Percentiles rank a stretch among this genome's conserved stretches.
Conservation (phyloP, 2,797 vertebrate genomes). For the Arrhamphus sclerolepis region DNA sequence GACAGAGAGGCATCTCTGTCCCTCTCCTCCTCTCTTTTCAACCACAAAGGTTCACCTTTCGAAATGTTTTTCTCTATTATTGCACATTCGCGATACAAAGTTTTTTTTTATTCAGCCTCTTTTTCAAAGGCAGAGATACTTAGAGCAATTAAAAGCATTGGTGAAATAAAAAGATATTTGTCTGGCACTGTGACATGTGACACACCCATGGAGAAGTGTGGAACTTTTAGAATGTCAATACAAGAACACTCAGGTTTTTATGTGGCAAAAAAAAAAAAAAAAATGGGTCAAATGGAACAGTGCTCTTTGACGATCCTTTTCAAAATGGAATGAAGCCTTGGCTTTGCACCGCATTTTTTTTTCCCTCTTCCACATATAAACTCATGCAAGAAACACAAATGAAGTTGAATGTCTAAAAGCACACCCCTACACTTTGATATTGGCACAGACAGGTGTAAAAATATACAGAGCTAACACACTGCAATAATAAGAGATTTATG, state of each 20-base stretch:
- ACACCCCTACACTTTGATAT: conserved; percentile 68
- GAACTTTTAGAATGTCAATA: conserved; percentile 51
- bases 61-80: conserved; percentile 23
- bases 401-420: conserved; percentile 62
- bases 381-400: conserved; percentile 67
- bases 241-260: conserved; percentile 50
- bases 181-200: conserved; percentile 5
- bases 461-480: conserved; percentile 70
- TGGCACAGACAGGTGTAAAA: conserved; percentile 79
- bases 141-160: conserved; percentile 33
- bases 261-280: conserved; percentile 54
- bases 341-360: conserved; percentile 34
- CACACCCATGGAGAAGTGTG: conserved; percentile 26
- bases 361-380: conserved; percentile 42
- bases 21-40: conserved; percentile 24
- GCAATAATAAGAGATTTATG: conserved; percentile 79
- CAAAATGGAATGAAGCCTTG: conserved; percentile 49
- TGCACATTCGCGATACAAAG: conserved; percentile 8
- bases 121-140: conserved; percentile 1
- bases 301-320: conserved; percentile 64
- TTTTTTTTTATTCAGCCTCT: conserved; percentile 42
- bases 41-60: conserved; percentile 38
- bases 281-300: conserved; percentile 74
- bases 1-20: conserved; percentile 44
- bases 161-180: background rate